Evolutionary conservation across 2,888 invertebrate genomes (phyloP).

Genomic region (Dryomyza anilis): DNA sequence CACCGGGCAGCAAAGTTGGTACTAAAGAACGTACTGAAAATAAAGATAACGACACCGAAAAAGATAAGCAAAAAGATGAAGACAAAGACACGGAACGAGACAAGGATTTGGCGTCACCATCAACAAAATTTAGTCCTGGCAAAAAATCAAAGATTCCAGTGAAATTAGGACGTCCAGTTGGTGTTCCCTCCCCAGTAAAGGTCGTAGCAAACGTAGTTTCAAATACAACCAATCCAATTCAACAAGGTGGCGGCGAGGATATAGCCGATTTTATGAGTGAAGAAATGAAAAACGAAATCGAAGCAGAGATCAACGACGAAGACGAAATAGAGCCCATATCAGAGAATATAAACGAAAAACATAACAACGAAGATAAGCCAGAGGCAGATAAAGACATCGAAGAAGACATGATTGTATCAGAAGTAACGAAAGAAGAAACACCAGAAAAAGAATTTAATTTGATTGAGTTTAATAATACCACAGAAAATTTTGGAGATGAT

Average conservation of each 20-base stretch:
- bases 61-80: constrained; percentile 34
- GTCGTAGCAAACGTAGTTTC: constrained; percentile 30
- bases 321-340: constrained; percentile 36
- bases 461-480: constrained; percentile 46
- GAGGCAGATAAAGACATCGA: constrained; percentile 38
- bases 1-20: constrained; percentile 42
- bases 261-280: constrained; percentile 58
- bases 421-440: constrained; percentile 28
- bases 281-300: constrained; percentile 56
- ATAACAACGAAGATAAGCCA: constrained; percentile 33
- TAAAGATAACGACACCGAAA: constrained; percentile 48
- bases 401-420: constrained; percentile 45
- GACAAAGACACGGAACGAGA: constrained; percentile 40
- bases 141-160: constrained; percentile 61
- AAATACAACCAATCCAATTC: constrained; percentile 47
- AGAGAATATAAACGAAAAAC: constrained; percentile 35
- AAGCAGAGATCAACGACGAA: constrained; percentile 57
- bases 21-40: constrained; percentile 45
- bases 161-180: constrained; percentile 46
- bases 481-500: constrained; percentile 9
- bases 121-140: constrained; percentile 55
- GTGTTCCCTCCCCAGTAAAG: constrained; percentile 64
- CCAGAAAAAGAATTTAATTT: constrained; percentile 34
- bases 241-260: constrained; percentile 61
- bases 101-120: constrained; percentile 35